These are phyloP conservation scores for Euplagia quadripunctaria DNA, from an alignment of 2,888 invertebrate species.

Conservation along the genomic window DNA sequence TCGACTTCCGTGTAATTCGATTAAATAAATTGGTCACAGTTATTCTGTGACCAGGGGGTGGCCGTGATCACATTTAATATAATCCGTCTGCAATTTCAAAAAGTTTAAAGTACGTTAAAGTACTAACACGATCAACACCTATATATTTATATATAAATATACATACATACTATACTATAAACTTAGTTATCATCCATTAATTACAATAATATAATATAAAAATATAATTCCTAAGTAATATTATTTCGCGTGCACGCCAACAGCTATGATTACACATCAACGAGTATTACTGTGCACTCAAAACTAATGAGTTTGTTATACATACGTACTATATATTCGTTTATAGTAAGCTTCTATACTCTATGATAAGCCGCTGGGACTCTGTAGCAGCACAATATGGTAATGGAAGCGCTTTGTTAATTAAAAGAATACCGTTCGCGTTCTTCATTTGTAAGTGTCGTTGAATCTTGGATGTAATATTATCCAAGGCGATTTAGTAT, in stretches of 20 bases:
- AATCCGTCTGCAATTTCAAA: background rate
- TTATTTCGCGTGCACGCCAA: conserved; percentile 38
- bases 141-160: background rate
- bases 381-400: background rate
- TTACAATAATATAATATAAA: conserved; percentile 20
- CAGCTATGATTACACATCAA: conserved; percentile 8
- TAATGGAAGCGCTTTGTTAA: background rate
- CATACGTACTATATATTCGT: conserved; percentile 12
- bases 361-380: background rate
- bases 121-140: background rate
- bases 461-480: too few species aligned
- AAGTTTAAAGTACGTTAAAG: background rate
- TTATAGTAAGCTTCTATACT: conserved; percentile 7
- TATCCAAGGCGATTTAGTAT: too few species aligned
- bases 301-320: conserved; percentile 40
- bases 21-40: background rate
- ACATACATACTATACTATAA: background rate
- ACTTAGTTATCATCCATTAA: conserved; percentile 3
- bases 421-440: background rate
- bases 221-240: conserved; percentile 26
- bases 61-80: background rate
- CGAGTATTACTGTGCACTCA: conserved; percentile 40
- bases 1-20: background rate
- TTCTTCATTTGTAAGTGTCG: too few species aligned
- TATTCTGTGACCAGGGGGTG: background rate